These are phyloP conservation scores for Madoqua kirkii DNA, from an alignment of 2,113 vertebrate species.

Conservation along the genomic window DNA sequence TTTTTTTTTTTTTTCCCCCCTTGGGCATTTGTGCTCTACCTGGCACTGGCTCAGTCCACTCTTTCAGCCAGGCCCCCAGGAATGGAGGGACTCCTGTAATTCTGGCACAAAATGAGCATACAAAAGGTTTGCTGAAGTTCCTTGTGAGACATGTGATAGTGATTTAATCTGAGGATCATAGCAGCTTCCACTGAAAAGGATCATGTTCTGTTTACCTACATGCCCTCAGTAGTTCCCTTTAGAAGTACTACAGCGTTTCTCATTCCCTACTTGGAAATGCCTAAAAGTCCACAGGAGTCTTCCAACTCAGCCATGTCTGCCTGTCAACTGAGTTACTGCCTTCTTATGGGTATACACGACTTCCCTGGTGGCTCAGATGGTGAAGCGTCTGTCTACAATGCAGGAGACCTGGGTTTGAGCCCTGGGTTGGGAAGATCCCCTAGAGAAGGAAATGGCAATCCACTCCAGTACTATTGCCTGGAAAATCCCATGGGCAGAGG, in stretches of 20 bases:
- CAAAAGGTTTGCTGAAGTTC: neutral
- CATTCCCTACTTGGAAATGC: slow-evolving; percentile 51
- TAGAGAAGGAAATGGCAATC: neutral
- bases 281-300: neutral
- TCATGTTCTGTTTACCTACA: slow-evolving; percentile 58
- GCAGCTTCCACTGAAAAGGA: slow-evolving; percentile 58
- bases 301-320: neutral
- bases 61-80: neutral
- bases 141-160: neutral
- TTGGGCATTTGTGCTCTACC: neutral
- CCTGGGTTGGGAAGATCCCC: neutral
- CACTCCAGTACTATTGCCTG: neutral
- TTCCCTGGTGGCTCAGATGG: neutral
- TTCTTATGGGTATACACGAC: neutral
- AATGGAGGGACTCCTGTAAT: neutral
- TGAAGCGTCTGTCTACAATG: too few relatives aligned
- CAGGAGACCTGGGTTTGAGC: fast-evolving
- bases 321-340: slow-evolving; percentile 36
- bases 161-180: slow-evolving; percentile 48
- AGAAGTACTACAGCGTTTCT: slow-evolving; percentile 15
- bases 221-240: slow-evolving; percentile 45
- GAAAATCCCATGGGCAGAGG: neutral
- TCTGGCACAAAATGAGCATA: neutral
- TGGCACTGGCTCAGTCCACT: neutral
- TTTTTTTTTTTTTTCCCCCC: neutral